Evolutionary conservation across 2,888 invertebrate genomes (phyloP), one percentile per base, ranked within the genome.

Genomic region (Dendrolimus pini): DNA sequence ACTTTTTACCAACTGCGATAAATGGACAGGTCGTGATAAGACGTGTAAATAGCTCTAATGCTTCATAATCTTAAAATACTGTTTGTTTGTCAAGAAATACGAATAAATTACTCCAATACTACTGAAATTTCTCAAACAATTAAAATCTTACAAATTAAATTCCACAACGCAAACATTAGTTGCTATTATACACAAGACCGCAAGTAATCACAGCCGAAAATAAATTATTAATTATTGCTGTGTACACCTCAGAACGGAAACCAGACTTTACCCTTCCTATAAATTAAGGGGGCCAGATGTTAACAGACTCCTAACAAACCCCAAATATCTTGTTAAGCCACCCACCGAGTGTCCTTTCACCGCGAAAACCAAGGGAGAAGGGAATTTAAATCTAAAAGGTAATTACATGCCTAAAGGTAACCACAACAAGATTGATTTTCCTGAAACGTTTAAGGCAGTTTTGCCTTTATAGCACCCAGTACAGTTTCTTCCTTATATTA

Each of bases 241-340:
- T 47, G 47, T 78, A 81, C 81, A 85, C 83, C 83, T 83, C 77
- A 68, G 47, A 80, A 75, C 74, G 72, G 72, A 74, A 74, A 75
- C 75, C 77, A 77, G 75, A 83, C 74, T 82, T 78, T 82, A 89
- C 89, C 87, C 89, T 87, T 86, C 82, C 82, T 74, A 82, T 85
- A 83, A 85, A 85, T 85, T 86, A 82, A 65, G 72, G 77, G 82
- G 80, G 80, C 85, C 87, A 89, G 88, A 88, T 89, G 89, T 85
- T 85, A 82, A 85, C 86, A 83, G 85, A 85, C 81, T 84, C 72
- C 71, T 74, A 30, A 78, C 85, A 85, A 83, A 82, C 89, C 89
- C 83, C 86, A 85, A 89, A 89, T 85, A 86, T 85, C 86, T 83
- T 86, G 85, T 87, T 79, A 80, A 84, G 77, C 86, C 84, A 85